These are phyloP conservation scores for Mesochorus sp. DNA, from an alignment of 2,888 invertebrate genomes.

Conservation along the genomic window DNA sequence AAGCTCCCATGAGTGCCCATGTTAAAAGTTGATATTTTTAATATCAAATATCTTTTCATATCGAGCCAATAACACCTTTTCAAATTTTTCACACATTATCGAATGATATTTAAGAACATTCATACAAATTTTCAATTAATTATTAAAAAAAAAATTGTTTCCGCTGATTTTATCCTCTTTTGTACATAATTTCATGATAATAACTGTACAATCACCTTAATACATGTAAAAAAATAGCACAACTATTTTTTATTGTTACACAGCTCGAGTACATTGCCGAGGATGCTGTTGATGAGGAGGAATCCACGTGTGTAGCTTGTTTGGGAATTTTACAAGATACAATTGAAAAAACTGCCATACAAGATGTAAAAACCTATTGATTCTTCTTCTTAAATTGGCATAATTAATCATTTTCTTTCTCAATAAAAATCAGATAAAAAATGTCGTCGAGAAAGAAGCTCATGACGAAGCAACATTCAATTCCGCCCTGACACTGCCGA, in stretches of 20 bases:
- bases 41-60: too few species aligned
- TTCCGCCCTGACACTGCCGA: constrained; percentile 88
- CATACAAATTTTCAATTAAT: too few species aligned
- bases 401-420: constrained; percentile 16
- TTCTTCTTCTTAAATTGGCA: background rate
- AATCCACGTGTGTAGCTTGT: constrained; percentile 87
- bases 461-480: constrained; percentile 88
- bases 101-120: too few species aligned
- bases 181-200: too few species aligned
- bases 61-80: too few species aligned
- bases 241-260: background rate
- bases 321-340: constrained; percentile 87
- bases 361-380: constrained; percentile 80
- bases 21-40: too few species aligned
- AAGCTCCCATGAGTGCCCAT: too few species aligned
- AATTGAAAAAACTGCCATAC: constrained; percentile 83
- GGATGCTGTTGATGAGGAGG: constrained; percentile 82
- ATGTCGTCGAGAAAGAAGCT: constrained; percentile 74
- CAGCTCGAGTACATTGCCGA: constrained; percentile 68
- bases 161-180: too few species aligned
- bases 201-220: too few species aligned
- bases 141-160: too few species aligned
- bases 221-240: too few species aligned
- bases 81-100: too few species aligned
- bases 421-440: constrained; percentile 69